A percentile compares a stretch with the other conserved stretches of the same genome.
Evolutionary conservation across 2,888 invertebrate genomes (phyloP).

Genomic region (Cotesia congregata): DNA sequence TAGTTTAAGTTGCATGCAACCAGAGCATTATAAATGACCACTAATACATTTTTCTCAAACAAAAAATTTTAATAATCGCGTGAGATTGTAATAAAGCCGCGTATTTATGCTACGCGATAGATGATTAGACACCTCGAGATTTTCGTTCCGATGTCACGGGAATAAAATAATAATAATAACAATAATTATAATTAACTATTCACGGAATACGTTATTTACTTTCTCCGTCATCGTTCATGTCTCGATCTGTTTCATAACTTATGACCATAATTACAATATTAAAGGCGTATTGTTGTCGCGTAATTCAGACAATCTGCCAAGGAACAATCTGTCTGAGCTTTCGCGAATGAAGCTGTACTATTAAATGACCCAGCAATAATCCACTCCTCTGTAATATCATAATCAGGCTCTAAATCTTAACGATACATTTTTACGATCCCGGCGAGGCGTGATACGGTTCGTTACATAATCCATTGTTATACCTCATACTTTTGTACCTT

Average conservation of each 20-base stretch:
- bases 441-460: slow-evolving; percentile 33
- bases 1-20: slow-evolving; percentile 38
- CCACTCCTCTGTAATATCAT: neutral
- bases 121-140: slow-evolving; percentile 41
- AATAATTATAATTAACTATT: slow-evolving; percentile 16
- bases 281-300: neutral
- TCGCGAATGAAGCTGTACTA: slow-evolving; percentile 7
- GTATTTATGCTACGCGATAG: slow-evolving; percentile 38
- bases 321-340: neutral
- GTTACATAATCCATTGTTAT: slow-evolving; percentile 45
- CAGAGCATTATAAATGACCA: slow-evolving; percentile 40
- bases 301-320: slow-evolving; percentile 34
- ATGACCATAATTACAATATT: neutral
- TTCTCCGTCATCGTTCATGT: neutral
- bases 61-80: slow-evolving; percentile 33
- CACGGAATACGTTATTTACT: slow-evolving; percentile 3
- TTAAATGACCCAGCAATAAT: slow-evolving; percentile 15
- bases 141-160: slow-evolving; percentile 26
- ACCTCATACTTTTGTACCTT: neutral
- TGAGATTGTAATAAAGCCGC: slow-evolving; percentile 39
- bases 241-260: too few species aligned
- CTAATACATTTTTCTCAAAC: slow-evolving; percentile 34
- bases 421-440: slow-evolving; percentile 41
- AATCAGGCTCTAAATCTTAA: slow-evolving; percentile 38
- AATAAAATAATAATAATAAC: slow-evolving; percentile 13